Base-by-base conservation (phyloP, 2,888 invertebrate species). In the Dastarcus helophoroides region DNA sequence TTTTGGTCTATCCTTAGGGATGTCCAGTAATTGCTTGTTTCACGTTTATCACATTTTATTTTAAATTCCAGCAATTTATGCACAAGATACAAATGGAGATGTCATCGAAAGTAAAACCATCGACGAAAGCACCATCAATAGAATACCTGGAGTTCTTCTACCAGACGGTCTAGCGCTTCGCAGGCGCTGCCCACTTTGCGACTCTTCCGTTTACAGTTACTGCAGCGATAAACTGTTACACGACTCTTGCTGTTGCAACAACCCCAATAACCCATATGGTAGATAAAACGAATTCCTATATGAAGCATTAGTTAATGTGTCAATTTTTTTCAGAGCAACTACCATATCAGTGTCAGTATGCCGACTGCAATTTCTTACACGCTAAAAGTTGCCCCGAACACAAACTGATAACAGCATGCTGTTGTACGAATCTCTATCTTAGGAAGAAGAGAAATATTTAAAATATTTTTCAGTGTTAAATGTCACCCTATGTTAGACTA, bases 141-240 rank as follows among this genome's bases (percentile, higher is more conserved):
- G n/a, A n/a, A n/a, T n/a, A n/a, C n/a, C n/a, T n/a, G n/a, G n/a
- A n/a, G n/a, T n/a, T n/a, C n/a, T n/a, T n/a, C n/a, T n/a, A n/a
- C n/a, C n/a, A n/a, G n/a, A n/a, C n/a, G n/a, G n/a, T n/a, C n/a
- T n/a, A 17, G 19, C 19, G n/a, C n/a, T 7, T 17, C n/a, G 6
- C 19, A 41, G 53, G 31, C 36, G 52, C n/a, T 83, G 83, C 44
- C 83, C 83, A 1, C 54, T 76, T 14, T 83, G 83, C 47, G 83
- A 83, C 52, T 74, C 77, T 0, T 81, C 82, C 0, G 81, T 83
- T 3, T 82, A 74, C 56, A 70, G 76, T 43, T 83, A 83, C 56
- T 83, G 83, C 52, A 74, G 73, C 1, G 71, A 79, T 35, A 83
- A 80, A 58, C 64, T 82, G 33, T 65, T 75, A 3, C 82, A 83